Evolutionary conservation across 2,888 invertebrate species (phyloP).

Genomic region (Tiliacea citrago): DNA sequence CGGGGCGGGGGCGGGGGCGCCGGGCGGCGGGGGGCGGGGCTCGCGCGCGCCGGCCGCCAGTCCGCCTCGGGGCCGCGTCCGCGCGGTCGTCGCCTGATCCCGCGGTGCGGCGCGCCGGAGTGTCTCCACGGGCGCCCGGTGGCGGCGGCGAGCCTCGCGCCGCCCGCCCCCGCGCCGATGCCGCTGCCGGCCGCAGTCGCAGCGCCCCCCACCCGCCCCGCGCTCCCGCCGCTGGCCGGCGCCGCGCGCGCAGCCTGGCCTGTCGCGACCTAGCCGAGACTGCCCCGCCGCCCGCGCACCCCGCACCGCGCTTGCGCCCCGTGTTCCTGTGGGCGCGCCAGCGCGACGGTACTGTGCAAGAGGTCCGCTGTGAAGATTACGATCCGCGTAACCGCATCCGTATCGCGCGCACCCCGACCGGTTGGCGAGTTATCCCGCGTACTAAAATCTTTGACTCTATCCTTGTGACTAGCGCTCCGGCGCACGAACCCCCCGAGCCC

Average conservation of each 20-base stretch:
- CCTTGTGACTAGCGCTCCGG: conserved; percentile 76
- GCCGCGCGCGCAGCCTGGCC: conserved; percentile 86
- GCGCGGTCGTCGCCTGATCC: conserved; percentile 88
- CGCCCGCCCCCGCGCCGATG: conserved; percentile 90
- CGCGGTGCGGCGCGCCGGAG: conserved; percentile 87
- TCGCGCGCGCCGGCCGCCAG: conserved; percentile 81
- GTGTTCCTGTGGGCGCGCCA: conserved; percentile 96
- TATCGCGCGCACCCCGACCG: conserved; percentile 94
- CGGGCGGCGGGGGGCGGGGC: conserved; percentile 78
- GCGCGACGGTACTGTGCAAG: conserved; percentile 94
- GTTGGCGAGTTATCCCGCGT: conserved; percentile 96
- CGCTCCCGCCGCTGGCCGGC: conserved; percentile 82
- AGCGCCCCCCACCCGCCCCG: conserved; percentile 76
- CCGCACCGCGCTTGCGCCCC: conserved; percentile 93
- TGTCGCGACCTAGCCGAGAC: conserved; percentile 72
- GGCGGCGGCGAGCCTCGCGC: conserved; percentile 90
- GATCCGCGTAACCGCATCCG: conserved; percentile 96
- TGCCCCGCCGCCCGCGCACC: conserved; percentile 89
- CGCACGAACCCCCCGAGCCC: conserved; percentile 70
- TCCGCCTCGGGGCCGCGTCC: conserved; percentile 89
- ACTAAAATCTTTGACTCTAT: conserved; percentile 92
- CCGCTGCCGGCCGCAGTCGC: conserved; percentile 79
- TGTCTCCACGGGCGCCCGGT: conserved; percentile 87
- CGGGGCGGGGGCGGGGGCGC: conserved; percentile 70
- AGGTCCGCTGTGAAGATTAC: conserved; percentile 96